These are phyloP conservation scores for Metopolophium dirhodum DNA, from an alignment of 1,140 invertebrate species.

Conservation along the genomic window DNA sequence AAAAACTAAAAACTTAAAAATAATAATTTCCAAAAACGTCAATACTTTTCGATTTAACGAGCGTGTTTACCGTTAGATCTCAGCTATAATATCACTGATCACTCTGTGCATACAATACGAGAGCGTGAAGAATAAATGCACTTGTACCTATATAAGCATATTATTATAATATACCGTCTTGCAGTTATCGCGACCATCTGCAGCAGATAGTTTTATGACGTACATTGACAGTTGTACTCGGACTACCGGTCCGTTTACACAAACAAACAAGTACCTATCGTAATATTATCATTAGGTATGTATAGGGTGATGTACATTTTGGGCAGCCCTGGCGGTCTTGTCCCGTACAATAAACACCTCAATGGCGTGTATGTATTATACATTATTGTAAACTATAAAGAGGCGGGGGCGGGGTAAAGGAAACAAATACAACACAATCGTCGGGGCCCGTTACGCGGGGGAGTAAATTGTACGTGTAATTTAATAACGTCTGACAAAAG, in stretches of 20 bases:
- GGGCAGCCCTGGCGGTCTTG: not conserved
- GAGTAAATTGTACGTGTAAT: slow-evolving; percentile 51
- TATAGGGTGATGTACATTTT: not conserved
- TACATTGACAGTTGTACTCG: too few relatives aligned
- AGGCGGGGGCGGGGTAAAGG: not conserved
- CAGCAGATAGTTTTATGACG: too few relatives aligned
- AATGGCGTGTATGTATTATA: not conserved
- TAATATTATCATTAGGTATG: too few relatives aligned
- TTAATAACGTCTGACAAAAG: slow-evolving; percentile 53
- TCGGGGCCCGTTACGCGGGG: slow-evolving; percentile 22
- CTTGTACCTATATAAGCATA: not conserved
- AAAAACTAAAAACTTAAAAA: not conserved
- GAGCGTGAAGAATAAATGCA: not conserved
- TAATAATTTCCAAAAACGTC: not conserved
- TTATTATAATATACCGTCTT: too few relatives aligned
- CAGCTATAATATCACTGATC: not conserved
- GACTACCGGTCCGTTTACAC: too few relatives aligned
- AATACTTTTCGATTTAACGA: not conserved
- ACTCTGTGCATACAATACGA: not conserved
- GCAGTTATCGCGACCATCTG: too few relatives aligned
- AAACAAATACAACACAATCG: slow-evolving; percentile 24
- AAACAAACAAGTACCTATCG: too few relatives aligned
- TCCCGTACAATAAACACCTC: not conserved
- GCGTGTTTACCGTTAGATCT: not conserved
- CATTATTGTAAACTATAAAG: not conserved